phyloP scores from a whole-genome alignment of 2,113 vertebrate species.

The Centropristis striata region DNA sequence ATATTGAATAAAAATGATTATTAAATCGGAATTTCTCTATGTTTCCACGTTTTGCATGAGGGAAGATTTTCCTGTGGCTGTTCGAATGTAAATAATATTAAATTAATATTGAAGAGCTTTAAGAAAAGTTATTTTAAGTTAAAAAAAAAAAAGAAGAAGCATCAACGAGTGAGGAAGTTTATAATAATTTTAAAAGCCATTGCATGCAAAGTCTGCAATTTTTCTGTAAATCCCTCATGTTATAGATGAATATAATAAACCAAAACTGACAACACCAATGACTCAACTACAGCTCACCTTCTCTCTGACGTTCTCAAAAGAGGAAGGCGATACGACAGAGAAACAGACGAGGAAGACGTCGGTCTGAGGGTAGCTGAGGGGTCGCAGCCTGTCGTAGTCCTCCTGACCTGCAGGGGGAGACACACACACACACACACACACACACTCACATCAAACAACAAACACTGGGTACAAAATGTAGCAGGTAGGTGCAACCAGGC shows the following conservation, averaged over 20 bases:
- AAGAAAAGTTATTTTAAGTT: neutral
- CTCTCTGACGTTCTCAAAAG: slow-evolving; percentile 98
- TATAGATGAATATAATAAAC: too few relatives aligned
- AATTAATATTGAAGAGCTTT: neutral
- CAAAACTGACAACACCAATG: too few relatives aligned
- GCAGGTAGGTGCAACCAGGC: neutral
- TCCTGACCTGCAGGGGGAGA: slow-evolving; percentile 90
- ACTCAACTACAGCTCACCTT: slow-evolving; percentile 84
- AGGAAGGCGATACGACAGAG: slow-evolving; percentile 97
- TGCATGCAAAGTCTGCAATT: too few relatives aligned
- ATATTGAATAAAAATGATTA: neutral
- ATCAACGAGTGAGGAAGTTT: neutral
- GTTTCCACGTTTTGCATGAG: neutral
- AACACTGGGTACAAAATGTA: accelerated
- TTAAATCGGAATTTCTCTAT: neutral
- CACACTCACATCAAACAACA: neutral
- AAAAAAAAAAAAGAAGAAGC: neutral
- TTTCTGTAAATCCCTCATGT: too few relatives aligned
- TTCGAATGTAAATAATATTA: neutral
- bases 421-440: neutral
- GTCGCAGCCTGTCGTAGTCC: slow-evolving; percentile 97
- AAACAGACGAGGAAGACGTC: slow-evolving; percentile 98
- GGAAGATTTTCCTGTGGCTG: neutral
- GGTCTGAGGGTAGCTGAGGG: slow-evolving; percentile 97
- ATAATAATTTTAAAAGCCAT: neutral